Evolutionary conservation across 2,113 vertebrate species (phyloP).

Genomic region (Lepisosteus osseus): DNA sequence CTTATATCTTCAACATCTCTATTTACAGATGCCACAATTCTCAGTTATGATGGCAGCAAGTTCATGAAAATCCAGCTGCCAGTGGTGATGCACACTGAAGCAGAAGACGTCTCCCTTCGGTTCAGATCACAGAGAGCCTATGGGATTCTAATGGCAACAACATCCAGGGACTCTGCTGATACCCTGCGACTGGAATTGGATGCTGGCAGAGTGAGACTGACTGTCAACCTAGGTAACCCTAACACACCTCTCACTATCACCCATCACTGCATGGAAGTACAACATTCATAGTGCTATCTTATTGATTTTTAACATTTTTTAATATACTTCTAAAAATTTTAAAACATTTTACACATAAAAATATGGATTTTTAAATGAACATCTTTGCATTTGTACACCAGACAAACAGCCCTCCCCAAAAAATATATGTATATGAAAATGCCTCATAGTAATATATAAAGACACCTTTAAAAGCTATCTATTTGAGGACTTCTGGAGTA

Average conservation of each 20-base stretch:
- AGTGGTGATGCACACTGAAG: constrained; percentile 94
- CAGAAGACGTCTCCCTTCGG: constrained; percentile 88
- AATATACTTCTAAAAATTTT: no score
- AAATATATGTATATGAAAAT: no score
- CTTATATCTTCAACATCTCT: not conserved
- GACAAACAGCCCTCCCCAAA: no score
- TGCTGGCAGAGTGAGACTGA: constrained; percentile 88
- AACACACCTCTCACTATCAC: constrained; percentile 7
- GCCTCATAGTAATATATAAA: no score
- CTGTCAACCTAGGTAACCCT: constrained; percentile 94
- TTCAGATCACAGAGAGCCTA: constrained; percentile 93
- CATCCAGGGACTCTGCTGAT: constrained; percentile 89
- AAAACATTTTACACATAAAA: no score
- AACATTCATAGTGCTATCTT: no score
- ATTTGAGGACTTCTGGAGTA: no score
- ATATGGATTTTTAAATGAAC: no score
- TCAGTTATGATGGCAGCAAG: constrained; percentile 97
- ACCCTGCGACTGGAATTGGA: constrained; percentile 92
- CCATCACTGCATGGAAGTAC: not conserved
- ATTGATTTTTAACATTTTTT: no score
- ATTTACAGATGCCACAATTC: constrained; percentile 84
- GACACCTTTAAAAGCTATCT: no score
- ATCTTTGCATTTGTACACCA: no score
- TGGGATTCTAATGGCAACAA: constrained; percentile 94
- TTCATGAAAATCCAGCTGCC: constrained; percentile 98